phyloP scores from a whole-genome alignment of 2,888 invertebrate genomes.

The Pseudeuparius sepicola region DNA sequence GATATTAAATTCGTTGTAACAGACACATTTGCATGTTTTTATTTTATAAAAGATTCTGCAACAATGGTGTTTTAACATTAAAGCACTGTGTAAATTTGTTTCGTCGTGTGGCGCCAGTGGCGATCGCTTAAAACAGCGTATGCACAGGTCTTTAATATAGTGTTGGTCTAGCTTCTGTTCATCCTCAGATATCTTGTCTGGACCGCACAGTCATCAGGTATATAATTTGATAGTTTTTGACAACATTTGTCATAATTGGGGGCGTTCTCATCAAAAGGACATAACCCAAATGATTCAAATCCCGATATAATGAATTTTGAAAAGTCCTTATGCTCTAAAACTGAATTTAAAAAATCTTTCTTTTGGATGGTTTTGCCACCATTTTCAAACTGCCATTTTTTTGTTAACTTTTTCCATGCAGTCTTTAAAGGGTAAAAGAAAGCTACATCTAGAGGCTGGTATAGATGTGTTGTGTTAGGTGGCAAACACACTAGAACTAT shows the following conservation, averaged over 20 bases:
- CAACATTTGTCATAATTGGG: conserved; percentile 3
- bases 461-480: conserved; percentile 3
- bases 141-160: no score
- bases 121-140: no score
- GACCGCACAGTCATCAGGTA: no score
- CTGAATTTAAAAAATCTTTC: conserved; percentile 1
- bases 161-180: no score
- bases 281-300: conserved; percentile 1
- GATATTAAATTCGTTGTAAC: no score
- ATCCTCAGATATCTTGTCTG: no score
- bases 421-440: conserved; percentile 14
- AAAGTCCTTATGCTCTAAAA: conserved; percentile 1
- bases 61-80: no score
- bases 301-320: conserved; percentile 1
- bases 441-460: conserved; percentile 4
- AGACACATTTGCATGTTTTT: no score
- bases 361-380: conserved; percentile 1
- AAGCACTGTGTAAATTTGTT: no score
- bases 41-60: no score
- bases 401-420: conserved; percentile 12
- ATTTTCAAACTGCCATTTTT: conserved; percentile 3
- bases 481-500: conserved; percentile 10
- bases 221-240: not conserved
- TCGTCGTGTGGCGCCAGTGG: no score
- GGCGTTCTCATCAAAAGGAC: conserved; percentile 1